Evolutionary conservation across 2,113 vertebrate species (phyloP).

Genomic region (Sturnus vulgaris): DNA sequence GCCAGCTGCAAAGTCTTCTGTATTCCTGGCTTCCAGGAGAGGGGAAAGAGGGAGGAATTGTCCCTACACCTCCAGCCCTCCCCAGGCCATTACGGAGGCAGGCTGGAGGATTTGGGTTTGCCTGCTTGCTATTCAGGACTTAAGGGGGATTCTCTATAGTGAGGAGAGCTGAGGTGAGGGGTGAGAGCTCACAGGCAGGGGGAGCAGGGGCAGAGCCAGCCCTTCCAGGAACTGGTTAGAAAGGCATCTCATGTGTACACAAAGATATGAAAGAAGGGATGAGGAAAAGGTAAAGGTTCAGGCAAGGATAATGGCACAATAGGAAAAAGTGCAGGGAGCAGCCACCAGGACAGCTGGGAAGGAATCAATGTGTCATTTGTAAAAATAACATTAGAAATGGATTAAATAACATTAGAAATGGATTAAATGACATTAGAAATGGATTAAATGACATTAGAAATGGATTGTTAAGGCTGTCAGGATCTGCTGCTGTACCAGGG

Average conservation of each 20-base stretch:
- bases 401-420: no score
- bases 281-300: not conserved
- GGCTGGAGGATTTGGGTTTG: not conserved
- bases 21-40: not conserved
- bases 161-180: not conserved
- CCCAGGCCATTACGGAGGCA: accelerated
- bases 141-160: accelerated
- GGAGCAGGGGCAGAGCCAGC: not conserved
- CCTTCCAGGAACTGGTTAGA: not conserved
- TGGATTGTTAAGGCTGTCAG: no score
- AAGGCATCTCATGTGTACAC: not conserved
- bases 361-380: not conserved
- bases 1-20: not conserved
- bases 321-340: not conserved
- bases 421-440: no score
- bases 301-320: no score
- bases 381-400: not conserved
- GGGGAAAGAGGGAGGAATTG: not conserved
- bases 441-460: no score
- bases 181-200: not conserved
- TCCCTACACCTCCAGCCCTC: not conserved
- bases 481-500: not conserved
- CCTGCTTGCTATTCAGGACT: not conserved
- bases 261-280: not conserved
- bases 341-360: not conserved